Conservation (phyloP, 2,797 vertebrate genomes). For the Muraenolepis orangiensis region DNA sequence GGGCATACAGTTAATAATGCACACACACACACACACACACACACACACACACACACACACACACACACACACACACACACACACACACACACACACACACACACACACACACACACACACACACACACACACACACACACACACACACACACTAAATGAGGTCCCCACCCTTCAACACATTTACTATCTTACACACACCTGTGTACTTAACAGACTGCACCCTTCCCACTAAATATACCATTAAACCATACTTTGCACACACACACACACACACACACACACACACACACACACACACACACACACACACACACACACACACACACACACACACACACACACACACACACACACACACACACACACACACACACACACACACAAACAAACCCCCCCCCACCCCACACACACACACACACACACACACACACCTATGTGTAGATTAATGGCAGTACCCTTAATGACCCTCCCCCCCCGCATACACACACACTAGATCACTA, state of each 20-base stretch:
- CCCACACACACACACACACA: too few relatives aligned
- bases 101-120: not conserved
- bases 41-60: conserved; percentile 1
- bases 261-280: too few relatives aligned
- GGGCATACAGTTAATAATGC: too few relatives aligned
- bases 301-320: too few relatives aligned
- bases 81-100: conserved; percentile 14
- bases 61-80: not conserved
- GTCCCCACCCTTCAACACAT: too few relatives aligned
- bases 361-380: too few relatives aligned
- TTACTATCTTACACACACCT: too few relatives aligned
- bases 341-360: too few relatives aligned
- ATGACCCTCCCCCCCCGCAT: not conserved
- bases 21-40: conserved; percentile 4
- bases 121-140: not conserved
- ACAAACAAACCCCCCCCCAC: too few relatives aligned
- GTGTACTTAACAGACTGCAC: not conserved
- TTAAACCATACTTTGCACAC: not conserved
- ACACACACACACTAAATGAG: not conserved
- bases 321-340: too few relatives aligned
- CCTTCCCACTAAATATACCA: not conserved
- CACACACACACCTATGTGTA: not conserved
- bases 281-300: too few relatives aligned
- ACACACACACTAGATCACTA: not conserved
- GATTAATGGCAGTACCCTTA: not conserved